A percentile compares a stretch with the other conserved stretches of the same genome.
phyloP scores from a whole-genome alignment of 92 coral and sea anemone genomes.

The Siderastrea radians region DNA sequence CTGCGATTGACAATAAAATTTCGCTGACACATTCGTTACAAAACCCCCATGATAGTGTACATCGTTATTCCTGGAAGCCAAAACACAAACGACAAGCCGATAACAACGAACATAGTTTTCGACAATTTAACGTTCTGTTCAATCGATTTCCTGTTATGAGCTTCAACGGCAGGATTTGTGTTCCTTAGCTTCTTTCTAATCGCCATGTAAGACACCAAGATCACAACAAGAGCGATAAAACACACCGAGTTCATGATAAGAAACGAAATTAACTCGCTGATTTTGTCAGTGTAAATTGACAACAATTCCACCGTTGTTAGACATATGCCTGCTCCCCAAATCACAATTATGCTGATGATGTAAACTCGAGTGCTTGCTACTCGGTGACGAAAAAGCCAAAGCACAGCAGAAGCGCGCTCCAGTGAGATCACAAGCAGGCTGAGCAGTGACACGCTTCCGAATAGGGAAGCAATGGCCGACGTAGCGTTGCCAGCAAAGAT shows the following conservation, averaged over 20 bases:
- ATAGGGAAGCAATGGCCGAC: no score
- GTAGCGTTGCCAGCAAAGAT: no score
- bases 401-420: no score
- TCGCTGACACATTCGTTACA: background rate
- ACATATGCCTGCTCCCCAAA: no score
- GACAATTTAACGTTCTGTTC: slow-evolving; percentile 36
- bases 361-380: no score
- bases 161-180: background rate
- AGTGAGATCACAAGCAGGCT: no score
- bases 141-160: background rate
- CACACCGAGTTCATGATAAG: background rate
- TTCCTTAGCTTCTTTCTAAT: background rate
- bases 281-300: background rate
- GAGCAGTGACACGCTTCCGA: no score
- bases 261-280: background rate
- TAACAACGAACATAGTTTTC: slow-evolving; percentile 10
- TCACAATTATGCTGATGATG: no score
- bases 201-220: slow-evolving; percentile 8
- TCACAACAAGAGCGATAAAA: background rate
- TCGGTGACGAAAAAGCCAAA: no score
- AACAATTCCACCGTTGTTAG: background rate
- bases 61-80: slow-evolving; percentile 16
- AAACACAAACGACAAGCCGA: slow-evolving; percentile 6
- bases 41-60: background rate
- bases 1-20: background rate